Evolutionary conservation across 92 coral and sea anemone genomes (phyloP), one percentile per base, ranked within the genome.

Genomic region (Nematostella vectensis): DNA sequence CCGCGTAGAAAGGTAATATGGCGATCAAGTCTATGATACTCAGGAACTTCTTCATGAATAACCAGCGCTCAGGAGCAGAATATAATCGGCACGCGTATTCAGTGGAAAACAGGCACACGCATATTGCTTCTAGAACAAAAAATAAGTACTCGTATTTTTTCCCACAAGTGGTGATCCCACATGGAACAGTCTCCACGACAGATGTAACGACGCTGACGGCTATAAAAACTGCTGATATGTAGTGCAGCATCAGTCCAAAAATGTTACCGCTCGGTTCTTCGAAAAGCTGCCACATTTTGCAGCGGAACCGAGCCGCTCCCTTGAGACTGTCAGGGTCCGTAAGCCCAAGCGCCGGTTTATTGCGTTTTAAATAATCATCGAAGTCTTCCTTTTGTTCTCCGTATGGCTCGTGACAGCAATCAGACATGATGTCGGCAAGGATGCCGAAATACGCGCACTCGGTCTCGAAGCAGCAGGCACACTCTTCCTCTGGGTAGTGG

Each of bases 401-500:
- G 49, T 75, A 85, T 11, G 70, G 61, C 39, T 85, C 95, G 36
- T 66, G 74, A 33, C 95, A 85, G 68, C 95, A 85, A 20, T 72
- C 56, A 0, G 82, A 61, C 60, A 85, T 70, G 25, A 75, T 69
- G 20, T 62, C 81, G 0, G 75, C 48, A 16, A 73, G 73, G 25
- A 93, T 82, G 6, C 99, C 99, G 48, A 93, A 93, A 67, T 82
- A 93, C 38, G 44, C 61, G 17, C 91, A 85, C 54, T 93, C 99
- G 3, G 83, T 68, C 27, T 78, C 95, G 53, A 93, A 93, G 61
- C 91, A 81, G 29, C 88, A 93, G 4, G 95, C 99, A 63, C 99
- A 93, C 45, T 93, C 99, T 2, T 88, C 99, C 22, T 83, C 96
- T 13, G 99, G 99, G 16, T 67, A 93, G 25, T 93, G 99, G 22